Base-by-base conservation (phyloP, 2,888 invertebrate species). In the Biston stratarius region DNA sequence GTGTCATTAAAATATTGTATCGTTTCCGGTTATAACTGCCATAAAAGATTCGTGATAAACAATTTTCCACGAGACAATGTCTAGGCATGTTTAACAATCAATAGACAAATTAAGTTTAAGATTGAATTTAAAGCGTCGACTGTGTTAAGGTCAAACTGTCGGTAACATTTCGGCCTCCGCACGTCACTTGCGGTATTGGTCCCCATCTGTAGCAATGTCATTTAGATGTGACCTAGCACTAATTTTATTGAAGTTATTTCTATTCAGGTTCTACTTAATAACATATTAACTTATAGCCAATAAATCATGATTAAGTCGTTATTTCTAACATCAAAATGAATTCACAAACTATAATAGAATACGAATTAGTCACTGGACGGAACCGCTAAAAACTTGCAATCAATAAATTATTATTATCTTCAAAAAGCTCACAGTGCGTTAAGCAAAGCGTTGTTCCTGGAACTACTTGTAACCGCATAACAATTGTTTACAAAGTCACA, bases 151-250 rank as follows among this genome's bases (percentile, higher is more conserved):
- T 87, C 84, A 82, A 73, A 65, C 77, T 74, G 74, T 74, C 74
- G 55, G 61, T 66, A 75, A 79, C 74, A 81, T 78, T 82, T 82
- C 74, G 87, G 77, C 88, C 87, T 87, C 85, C 83, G 80, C 85
- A 85, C 83, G 86, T 85, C 84, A 83, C 63, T 66, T 69, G 67
- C 69, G 72, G 65, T 75, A 76, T 82, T 71, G 71, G 78, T 77
- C 79, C 80, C 74, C 70, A 77, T 72, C 74, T 70, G 73, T 67
- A 69, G 68, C 84, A 86, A 85, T 85, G 83, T 82, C 82, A 79
- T 76, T 78, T 70, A 72, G 61, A 66, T 66, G 67, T 71, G 72
- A 70, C 71, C 71, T 67, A 72, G 66, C 60, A 47, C 45, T 58
- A 48, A 61, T 61, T 66, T 36, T 65, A 56, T 61, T 65, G 53